phyloP scores from a whole-genome alignment of 2,888 invertebrate genomes.

The Ptilodon capucinus region DNA sequence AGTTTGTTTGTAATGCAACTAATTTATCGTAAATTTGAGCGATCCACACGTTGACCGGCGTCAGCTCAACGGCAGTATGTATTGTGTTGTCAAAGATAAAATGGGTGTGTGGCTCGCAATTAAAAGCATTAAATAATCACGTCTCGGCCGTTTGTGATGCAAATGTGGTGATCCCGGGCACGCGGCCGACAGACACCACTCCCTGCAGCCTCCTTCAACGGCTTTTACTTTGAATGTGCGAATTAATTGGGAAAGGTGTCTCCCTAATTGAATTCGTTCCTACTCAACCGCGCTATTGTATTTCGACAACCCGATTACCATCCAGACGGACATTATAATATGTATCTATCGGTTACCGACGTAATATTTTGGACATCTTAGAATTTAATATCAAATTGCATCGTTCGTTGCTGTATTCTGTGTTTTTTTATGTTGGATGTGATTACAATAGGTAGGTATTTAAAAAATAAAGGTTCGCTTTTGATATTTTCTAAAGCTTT shows the following conservation, averaged over 20 bases:
- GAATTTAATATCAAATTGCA: too few relatives aligned
- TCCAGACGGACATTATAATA: too few relatives aligned
- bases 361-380: too few relatives aligned
- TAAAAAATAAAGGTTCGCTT: not conserved
- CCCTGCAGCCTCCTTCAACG: not conserved
- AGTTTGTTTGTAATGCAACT: too few relatives aligned
- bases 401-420: too few relatives aligned
- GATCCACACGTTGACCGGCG: too few relatives aligned
- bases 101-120: slow-evolving; percentile 18
- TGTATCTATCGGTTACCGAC: too few relatives aligned
- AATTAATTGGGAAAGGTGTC: not conserved
- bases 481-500: not conserved
- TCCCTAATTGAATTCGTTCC: not conserved
- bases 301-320: not conserved
- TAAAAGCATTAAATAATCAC: slow-evolving; percentile 24
- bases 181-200: not conserved
- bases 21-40: too few relatives aligned
- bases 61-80: not conserved
- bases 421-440: too few relatives aligned
- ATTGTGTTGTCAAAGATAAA: not conserved
- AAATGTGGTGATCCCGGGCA: slow-evolving; percentile 13
- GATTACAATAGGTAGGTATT: too few relatives aligned
- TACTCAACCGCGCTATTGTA: not conserved
- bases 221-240: not conserved
- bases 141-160: slow-evolving; percentile 30